Evolutionary conservation across 2,888 invertebrate genomes (phyloP).

Genomic region (Callinectes sapidus): DNA sequence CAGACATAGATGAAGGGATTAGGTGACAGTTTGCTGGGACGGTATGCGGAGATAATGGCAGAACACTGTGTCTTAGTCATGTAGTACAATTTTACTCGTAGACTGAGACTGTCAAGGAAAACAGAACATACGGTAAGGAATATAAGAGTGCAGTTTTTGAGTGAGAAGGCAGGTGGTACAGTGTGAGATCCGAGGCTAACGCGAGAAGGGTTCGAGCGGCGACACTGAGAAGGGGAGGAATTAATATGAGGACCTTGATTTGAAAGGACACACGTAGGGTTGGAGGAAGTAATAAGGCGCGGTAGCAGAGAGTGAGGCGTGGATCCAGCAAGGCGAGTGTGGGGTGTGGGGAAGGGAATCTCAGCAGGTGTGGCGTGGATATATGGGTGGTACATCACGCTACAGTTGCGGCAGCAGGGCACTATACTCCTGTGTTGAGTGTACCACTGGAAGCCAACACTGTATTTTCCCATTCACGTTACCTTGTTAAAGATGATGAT

Average conservation of each 20-base stretch:
- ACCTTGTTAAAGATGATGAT: not conserved
- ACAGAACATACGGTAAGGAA: not conserved
- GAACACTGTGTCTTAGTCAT: too few relatives aligned
- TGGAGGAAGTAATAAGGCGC: constrained; percentile 11
- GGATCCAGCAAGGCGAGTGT: not conserved
- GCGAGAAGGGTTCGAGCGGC: not conserved
- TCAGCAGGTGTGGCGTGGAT: not conserved
- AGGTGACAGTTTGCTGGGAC: too few relatives aligned
- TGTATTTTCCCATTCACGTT: not conserved
- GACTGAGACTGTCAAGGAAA: not conserved
- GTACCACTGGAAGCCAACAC: not conserved
- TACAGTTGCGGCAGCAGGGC: not conserved
- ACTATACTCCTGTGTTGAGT: not conserved
- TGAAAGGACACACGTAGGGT: not conserved
- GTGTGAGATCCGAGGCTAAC: not conserved
- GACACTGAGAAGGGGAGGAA: not conserved
- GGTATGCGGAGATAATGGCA: too few relatives aligned
- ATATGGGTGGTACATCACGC: not conserved
- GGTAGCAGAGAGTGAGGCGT: not conserved
- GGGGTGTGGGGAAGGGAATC: not conserved
- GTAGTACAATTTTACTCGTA: not conserved
- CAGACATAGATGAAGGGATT: too few relatives aligned
- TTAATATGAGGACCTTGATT: constrained; percentile 14
- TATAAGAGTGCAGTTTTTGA: not conserved
- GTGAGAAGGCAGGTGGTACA: not conserved